phyloP scores from a whole-genome alignment of 1,140 invertebrate species.

The Hyposmocoma kahamanoa region DNA sequence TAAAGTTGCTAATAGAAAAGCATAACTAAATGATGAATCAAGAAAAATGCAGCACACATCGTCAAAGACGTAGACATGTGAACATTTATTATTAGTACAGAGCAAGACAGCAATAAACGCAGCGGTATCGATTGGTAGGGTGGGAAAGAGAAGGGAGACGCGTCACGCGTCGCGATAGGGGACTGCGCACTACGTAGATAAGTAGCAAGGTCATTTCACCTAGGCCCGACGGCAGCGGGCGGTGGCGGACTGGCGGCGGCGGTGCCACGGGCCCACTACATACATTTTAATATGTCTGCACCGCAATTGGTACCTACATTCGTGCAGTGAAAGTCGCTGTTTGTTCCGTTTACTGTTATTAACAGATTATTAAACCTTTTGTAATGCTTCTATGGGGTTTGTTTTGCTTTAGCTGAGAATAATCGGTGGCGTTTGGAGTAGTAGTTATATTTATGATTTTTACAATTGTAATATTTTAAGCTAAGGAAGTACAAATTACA shows the following conservation, averaged over 20 bases:
- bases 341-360: no score
- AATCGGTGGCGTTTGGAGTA: no score
- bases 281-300: slow-evolving; percentile 14
- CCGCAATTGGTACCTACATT: slow-evolving; percentile 3
- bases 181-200: slow-evolving; percentile 48
- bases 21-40: slow-evolving; percentile 26
- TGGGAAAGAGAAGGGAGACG: slow-evolving; percentile 32
- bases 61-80: not conserved
- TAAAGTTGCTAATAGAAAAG: slow-evolving; percentile 23
- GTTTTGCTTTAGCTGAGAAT: no score
- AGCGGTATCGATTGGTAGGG: slow-evolving; percentile 38
- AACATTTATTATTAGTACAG: slow-evolving; percentile 57
- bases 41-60: slow-evolving; percentile 35
- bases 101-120: slow-evolving; percentile 31
- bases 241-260: slow-evolving; percentile 15
- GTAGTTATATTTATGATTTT: no score
- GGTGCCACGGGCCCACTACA: slow-evolving; percentile 14
- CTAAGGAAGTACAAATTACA: no score
- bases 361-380: no score
- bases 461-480: no score
- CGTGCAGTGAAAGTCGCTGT: slow-evolving; percentile 21
- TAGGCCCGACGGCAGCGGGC: slow-evolving; percentile 17
- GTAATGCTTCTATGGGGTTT: no score
- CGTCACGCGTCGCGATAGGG: no score
- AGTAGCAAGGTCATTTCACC: slow-evolving; percentile 59